Percentiles rank a stretch among this genome's conserved stretches.
phyloP scores from a whole-genome alignment of 2,113 vertebrate species.

The Asarcornis scutulata region DNA sequence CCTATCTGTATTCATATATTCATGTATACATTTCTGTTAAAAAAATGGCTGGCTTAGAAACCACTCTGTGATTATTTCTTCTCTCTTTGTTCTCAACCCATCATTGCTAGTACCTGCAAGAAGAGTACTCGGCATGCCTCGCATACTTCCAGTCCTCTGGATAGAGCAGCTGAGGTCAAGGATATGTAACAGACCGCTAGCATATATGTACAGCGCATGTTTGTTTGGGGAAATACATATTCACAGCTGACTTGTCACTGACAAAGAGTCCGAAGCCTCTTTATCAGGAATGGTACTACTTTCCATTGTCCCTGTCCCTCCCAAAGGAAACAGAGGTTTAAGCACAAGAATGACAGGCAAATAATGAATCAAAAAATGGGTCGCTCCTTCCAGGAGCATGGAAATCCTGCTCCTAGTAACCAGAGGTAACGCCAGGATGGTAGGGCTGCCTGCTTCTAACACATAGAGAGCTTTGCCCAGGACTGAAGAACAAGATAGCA shows the following conservation, averaged over 20 bases:
- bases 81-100: neutral
- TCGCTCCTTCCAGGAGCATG: neutral
- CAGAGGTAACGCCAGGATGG: neutral
- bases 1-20: neutral
- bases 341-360: neutral
- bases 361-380: neutral
- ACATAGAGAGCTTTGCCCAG: neutral
- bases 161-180: neutral
- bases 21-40: neutral
- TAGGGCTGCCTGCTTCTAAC: neutral
- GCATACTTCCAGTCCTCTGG: neutral
- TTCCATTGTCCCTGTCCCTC: neutral
- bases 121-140: neutral
- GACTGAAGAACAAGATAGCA: neutral
- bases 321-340: neutral
- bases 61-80: too few species aligned
- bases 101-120: neutral
- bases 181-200: neutral
- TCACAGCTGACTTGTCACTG: neutral
- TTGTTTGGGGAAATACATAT: neutral
- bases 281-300: neutral
- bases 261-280: neutral
- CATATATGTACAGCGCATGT: fast-evolving
- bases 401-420: neutral
- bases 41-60: neutral